Base-by-base conservation (phyloP, 2,888 invertebrate species). In the Agrilus cyanescens region DNA sequence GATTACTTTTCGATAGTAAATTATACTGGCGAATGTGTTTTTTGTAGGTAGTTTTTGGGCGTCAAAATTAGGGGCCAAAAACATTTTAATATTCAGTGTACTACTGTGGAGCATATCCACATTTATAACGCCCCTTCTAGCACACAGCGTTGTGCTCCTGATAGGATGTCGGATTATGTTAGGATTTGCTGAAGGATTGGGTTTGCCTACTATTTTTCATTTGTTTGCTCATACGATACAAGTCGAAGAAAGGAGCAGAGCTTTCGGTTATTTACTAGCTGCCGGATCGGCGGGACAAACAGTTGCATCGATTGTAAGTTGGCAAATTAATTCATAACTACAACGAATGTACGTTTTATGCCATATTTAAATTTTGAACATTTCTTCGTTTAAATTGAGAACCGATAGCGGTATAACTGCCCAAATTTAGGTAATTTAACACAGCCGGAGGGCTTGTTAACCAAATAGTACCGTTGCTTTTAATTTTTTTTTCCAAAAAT, bases 241-340 rank as follows among this genome's bases (percentile, higher is more conserved):
- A 13, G 74, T 78, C 12, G 82, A 82, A 56, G 82, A 82, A 59
- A 67, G 83, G 46, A 81, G 82, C 4, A 63, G 81, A 46, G 81
- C 83, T 1, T 83, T 84, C 63, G 79, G 81, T 12, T 84, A 83
- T 59, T 66, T 84, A 33, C 72, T 82, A 34, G 82, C 82, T 12
- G 74, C 77, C 43, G 83, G 83, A 32, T 80, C 82, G n/a, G 75
- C 82, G 38, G 83, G 84, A 8, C 83, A 83, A 66, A 82, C 82
- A 29, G 72, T 82, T 16, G 80, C 83, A 20, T 80, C 82, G 46
- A 66, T 84, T 54, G 77, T 82, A 63, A 69, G 72, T 64, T 32
- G 2, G 6, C 7, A 10, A 25, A 25, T 25, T 10, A 25, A 25
- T 2, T 25, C 20, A 8, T 25, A 14, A 15, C n/a, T n/a, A n/a